Evolutionary conservation across 2,888 invertebrate genomes (phyloP).

Genomic region (Apodemia hepburni): DNA sequence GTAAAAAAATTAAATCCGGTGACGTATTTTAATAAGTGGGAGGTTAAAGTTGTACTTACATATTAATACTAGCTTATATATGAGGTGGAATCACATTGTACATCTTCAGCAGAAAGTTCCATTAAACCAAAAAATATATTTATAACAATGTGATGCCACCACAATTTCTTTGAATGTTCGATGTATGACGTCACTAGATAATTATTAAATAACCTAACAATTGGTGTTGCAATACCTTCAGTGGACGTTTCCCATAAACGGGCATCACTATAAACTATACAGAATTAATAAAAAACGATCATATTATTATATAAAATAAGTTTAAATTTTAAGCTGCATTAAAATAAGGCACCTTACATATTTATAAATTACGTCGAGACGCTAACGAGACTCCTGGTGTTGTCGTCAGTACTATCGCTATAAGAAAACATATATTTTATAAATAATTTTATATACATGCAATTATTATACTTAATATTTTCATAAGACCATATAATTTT

Average conservation of each 20-base stretch:
- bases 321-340: conserved; percentile 19
- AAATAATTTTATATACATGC: conserved; percentile 6
- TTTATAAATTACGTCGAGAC: conserved; percentile 25
- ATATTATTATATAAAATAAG: conserved; percentile 25
- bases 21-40: conserved; percentile 4
- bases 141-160: not conserved
- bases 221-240: conserved; percentile 76
- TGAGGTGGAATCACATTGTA: conserved; percentile 25
- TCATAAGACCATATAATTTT: conserved; percentile 10
- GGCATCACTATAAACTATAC: conserved; percentile 44
- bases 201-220: conserved; percentile 25
- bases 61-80: conserved; percentile 33
- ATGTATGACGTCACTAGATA: conserved; percentile 14
- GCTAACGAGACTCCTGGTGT: conserved; percentile 22
- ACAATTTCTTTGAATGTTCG: too few species aligned
- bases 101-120: not conserved
- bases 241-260: conserved; percentile 71
- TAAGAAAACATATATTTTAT: conserved; percentile 22
- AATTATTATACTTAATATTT: not conserved
- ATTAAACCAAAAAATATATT: not conserved
- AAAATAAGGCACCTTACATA: conserved; percentile 32
- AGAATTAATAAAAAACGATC: conserved; percentile 27
- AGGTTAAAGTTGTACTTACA: conserved; percentile 3
- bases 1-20: conserved; percentile 19
- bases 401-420: conserved; percentile 24